These are phyloP conservation scores for Galaxea fascicularis DNA, from an alignment of 92 coral and sea anemone genomes.

Conservation along the genomic window DNA sequence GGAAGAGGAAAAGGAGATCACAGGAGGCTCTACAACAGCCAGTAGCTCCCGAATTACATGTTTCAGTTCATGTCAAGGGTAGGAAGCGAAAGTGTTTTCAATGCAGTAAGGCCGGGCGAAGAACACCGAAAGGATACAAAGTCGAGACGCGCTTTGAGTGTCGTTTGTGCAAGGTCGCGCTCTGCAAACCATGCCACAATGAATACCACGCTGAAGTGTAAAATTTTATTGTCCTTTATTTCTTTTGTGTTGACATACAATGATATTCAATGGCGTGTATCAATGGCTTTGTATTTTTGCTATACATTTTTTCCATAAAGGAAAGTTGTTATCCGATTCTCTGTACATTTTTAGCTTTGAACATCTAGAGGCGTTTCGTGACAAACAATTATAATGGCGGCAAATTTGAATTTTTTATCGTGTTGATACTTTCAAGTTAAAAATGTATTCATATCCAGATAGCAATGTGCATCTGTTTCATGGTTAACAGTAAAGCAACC, in stretches of 20 bases:
- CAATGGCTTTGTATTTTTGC: not conserved
- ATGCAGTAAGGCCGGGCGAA: slow-evolving; percentile 46
- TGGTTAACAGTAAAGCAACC: not conserved
- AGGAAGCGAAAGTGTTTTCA: slow-evolving; percentile 55
- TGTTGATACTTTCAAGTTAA: not conserved
- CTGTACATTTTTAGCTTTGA: slow-evolving; percentile 10
- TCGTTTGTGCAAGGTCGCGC: slow-evolving; percentile 46
- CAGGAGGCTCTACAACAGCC: not conserved
- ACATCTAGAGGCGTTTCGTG: not conserved
- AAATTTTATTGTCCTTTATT: not conserved
- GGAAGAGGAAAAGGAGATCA: slow-evolving; percentile 17
- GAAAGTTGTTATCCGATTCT: not conserved
- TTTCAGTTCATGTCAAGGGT: slow-evolving; percentile 39
- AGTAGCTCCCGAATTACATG: not conserved
- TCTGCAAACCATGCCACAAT: slow-evolving; percentile 32
- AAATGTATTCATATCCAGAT: not conserved
- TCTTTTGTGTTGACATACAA: slow-evolving; percentile 1
- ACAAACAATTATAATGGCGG: not conserved
- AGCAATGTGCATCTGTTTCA: not conserved
- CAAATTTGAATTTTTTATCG: slow-evolving; percentile 5
- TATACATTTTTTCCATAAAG: not conserved
- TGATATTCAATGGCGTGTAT: not conserved
- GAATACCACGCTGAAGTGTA: slow-evolving; percentile 3
- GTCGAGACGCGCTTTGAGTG: slow-evolving; percentile 51
- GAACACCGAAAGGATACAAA: slow-evolving; percentile 47